phyloP scores from a whole-genome alignment of 2,797 vertebrate genomes.

The Enteromius radiatus region DNA sequence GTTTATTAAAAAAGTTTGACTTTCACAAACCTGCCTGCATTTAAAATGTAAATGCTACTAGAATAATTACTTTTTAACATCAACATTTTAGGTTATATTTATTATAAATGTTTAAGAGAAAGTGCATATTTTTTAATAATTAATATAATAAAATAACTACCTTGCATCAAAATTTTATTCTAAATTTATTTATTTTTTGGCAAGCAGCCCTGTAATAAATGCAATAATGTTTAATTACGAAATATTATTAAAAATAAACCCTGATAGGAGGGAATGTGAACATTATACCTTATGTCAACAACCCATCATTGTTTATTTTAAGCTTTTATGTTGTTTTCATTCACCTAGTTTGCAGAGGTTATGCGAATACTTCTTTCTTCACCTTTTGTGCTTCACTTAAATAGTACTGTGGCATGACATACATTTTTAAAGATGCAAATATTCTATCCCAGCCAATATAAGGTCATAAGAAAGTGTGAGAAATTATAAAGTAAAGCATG shows the following conservation, averaged over 20 bases:
- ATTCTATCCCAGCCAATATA: neutral
- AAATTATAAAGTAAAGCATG: neutral
- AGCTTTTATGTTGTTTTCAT: neutral
- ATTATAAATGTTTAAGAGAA: neutral
- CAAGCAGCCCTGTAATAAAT: neutral
- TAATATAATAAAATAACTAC: neutral
- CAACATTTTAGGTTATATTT: neutral
- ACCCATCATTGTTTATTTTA: neutral
- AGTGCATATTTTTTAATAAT: neutral
- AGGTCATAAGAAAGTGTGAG: neutral
- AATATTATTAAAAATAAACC: neutral
- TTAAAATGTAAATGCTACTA: neutral
- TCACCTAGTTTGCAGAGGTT: neutral
- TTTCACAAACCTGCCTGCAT: neutral
- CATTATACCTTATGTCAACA: neutral
- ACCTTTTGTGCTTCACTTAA: constrained; percentile 4
- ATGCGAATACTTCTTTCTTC: neutral
- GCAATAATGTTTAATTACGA: neutral
- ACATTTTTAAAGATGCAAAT: neutral
- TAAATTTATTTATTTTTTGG: neutral
- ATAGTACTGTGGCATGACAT: neutral
- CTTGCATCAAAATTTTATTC: neutral
- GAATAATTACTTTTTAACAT: neutral
- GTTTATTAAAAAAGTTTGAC: neutral
- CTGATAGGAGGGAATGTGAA: neutral